Base-by-base conservation (phyloP, 2,797 vertebrate species). In the Pseudochirops cupreus region DNA sequence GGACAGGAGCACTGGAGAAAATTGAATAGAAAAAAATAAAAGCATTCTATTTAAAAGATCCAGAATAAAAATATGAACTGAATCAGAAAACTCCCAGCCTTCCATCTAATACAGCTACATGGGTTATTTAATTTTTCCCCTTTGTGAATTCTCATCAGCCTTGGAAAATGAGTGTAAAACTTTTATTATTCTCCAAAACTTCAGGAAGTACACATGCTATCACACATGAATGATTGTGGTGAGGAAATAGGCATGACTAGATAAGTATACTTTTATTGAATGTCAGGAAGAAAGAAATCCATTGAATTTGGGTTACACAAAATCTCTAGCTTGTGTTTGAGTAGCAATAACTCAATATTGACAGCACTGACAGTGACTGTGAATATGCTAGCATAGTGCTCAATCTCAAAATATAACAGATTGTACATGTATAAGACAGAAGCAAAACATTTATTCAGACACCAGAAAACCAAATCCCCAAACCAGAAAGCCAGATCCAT, bases 1-100 rank as follows among this genome's bases (percentile, higher is more conserved):
- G 90, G 39, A 92, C 89, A 52, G 31, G 57, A 95, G 87, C 52
- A 91, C 82, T 3, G 92, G 13, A 55, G 95, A 92, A 26, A 91
- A 12, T 16, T 58, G 56, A 94, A n/a, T 55, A 50, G 89, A 31
- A 95, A 33, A 91, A 0, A 16, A 59, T 31, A 13, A 58, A n/a
- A n/a, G 14, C 31, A 67, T n/a, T 96, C 24, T 82, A 46, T 39
- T 82, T 82, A 46, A 82, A 82, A 7, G 7, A 82, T 21, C n/a
- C n/a, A 82, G 39, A 39, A 82, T 24, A 39, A 82, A 82, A 82
- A 82, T 82, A 82, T 82, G n/a, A 46, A 39, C 18, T 39, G n/a
- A 82, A 82, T 39, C 67, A 82, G n/a, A 82, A 82, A 82, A 82
- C 67, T 82, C 67, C n/a, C 67, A 39, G 21, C 67, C 67, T 46